Conservation (phyloP, 2,797 vertebrate species). For the Trachurus trachurus region DNA sequence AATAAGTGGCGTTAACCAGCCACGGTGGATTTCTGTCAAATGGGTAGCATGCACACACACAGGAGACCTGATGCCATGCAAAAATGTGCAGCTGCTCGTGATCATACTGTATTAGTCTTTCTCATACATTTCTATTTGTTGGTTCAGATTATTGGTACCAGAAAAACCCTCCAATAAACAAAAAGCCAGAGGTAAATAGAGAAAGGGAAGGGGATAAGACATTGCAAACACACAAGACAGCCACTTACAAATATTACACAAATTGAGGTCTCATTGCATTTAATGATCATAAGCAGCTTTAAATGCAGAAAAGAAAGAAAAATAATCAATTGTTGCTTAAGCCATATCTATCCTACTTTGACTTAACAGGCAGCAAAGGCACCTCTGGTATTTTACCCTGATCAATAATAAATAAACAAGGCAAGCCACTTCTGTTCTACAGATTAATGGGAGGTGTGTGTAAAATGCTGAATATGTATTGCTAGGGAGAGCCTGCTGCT, state of each 20-base stretch:
- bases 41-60: not conserved
- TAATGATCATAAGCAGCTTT: conserved; percentile 49
- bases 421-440: conserved; percentile 42
- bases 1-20: conserved; percentile 3
- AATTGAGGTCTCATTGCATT: conserved; percentile 49
- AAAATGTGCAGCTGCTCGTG: too few species aligned
- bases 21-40: not conserved
- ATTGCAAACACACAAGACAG: conserved; percentile 39
- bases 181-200: conserved; percentile 12
- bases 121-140: conserved; percentile 11
- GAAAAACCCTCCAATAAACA: conserved; percentile 8
- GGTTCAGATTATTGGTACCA: not conserved
- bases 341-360: conserved; percentile 37
- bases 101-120: not conserved
- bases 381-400: conserved; percentile 52
- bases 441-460: conserved; percentile 33
- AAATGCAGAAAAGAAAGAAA: conserved; percentile 23
- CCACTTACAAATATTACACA: conserved; percentile 49
- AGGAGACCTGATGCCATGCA: too few species aligned
- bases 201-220: conserved; percentile 8
- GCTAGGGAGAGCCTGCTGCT: conserved; percentile 13
- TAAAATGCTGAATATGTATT: conserved; percentile 54
- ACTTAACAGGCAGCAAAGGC: conserved; percentile 44
- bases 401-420: conserved; percentile 69
- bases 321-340: conserved; percentile 31